Evolutionary conservation across 2,113 vertebrate species (phyloP).

Genomic region (Cynocephalus volans): DNA sequence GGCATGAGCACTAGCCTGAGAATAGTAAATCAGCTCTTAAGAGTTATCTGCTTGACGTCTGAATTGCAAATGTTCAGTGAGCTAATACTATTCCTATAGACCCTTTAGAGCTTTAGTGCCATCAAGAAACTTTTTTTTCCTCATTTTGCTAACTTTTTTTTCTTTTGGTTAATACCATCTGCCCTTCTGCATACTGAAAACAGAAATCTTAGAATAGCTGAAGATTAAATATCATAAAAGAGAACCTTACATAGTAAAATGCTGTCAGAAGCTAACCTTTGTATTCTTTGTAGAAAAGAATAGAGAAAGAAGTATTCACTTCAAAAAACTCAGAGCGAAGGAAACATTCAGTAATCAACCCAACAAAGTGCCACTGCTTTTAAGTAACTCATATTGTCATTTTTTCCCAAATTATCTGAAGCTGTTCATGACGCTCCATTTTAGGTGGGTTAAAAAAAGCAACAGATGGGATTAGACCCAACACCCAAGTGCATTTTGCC

Average conservation of each 20-base stretch:
- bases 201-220: background rate
- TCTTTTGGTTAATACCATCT: constrained; percentile 8
- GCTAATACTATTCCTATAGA: constrained; percentile 74
- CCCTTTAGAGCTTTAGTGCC: constrained; percentile 47
- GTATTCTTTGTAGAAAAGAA: background rate
- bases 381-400: background rate
- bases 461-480: too few species aligned
- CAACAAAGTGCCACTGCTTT: background rate
- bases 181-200: background rate
- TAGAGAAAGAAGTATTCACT: background rate
- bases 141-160: constrained; percentile 58
- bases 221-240: constrained; percentile 67
- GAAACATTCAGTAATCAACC: background rate
- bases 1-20: constrained; percentile 66
- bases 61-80: constrained; percentile 79
- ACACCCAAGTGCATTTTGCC: too few species aligned
- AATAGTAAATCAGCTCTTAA: constrained; percentile 81
- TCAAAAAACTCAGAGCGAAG: background rate
- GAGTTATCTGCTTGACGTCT: constrained; percentile 70
- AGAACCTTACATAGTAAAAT: background rate
- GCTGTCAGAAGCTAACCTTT: background rate
- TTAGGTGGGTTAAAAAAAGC: background rate
- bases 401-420: background rate
- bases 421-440: background rate
- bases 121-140: constrained; percentile 14